phyloP scores from a whole-genome alignment of 2,797 vertebrate species.

The Petrocephalus sullivani region DNA sequence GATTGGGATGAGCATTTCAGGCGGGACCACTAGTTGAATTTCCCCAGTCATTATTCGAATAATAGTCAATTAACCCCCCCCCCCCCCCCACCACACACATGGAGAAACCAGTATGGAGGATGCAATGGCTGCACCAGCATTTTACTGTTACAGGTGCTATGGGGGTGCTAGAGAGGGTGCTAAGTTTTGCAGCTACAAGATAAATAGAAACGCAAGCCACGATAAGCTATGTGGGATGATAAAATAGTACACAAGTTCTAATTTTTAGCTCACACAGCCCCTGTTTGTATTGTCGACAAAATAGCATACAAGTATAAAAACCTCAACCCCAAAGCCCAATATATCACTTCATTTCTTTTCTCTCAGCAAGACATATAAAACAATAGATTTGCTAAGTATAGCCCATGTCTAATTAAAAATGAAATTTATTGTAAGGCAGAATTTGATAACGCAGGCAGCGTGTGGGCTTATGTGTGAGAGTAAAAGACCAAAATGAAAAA shows the following conservation, averaged over 20 bases:
- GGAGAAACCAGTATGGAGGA: background rate
- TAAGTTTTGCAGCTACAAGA: background rate
- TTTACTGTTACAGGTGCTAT: background rate
- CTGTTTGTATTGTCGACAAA: background rate
- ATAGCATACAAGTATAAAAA: background rate
- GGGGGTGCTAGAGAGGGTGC: background rate
- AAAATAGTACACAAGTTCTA: background rate
- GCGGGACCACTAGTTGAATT: background rate
- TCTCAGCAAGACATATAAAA: background rate
- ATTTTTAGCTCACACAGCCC: background rate
- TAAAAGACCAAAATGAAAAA: background rate
- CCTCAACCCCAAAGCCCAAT: background rate
- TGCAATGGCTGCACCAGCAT: background rate
- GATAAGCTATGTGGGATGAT: background rate
- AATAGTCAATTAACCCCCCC: background rate
- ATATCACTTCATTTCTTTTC: background rate
- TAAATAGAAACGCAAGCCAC: background rate
- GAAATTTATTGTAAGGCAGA: background rate
- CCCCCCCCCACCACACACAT: background rate
- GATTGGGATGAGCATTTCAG: background rate
- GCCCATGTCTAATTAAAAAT: background rate
- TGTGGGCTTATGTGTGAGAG: background rate
- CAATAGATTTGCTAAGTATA: background rate
- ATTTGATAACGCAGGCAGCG: background rate
- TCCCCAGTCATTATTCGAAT: background rate